Base-by-base conservation (phyloP, 2,888 invertebrate species). In the Mellilla xanthometata region DNA sequence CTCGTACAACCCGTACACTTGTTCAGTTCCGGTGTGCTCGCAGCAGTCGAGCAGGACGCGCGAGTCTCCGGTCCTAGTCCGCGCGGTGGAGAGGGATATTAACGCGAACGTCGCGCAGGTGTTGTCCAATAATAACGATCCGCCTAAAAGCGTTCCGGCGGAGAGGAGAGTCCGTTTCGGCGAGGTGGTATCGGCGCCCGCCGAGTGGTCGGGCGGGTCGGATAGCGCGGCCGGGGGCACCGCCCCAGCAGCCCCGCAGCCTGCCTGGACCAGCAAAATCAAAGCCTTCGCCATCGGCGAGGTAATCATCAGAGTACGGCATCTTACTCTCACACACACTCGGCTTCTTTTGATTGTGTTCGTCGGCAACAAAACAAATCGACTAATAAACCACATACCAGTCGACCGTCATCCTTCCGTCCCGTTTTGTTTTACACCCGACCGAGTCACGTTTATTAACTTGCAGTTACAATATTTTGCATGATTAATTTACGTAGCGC, bases 281-380 rank as follows among this genome's bases (percentile, higher is more conserved):
- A 88, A 87, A 89, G 76, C 88, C 85, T 87, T 87, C 73, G 88
- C 89, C 83, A 80, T 82, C 86, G 90, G 89, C 90, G 89, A 90
- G 90, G 90, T 90, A 90, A 88, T 72, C 79, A 83, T 76, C 66
- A 80, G 73, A 78, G 76, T 84, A 79, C 81, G 84, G 81, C 81
- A 82, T 78, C 74, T 73, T 70, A 76, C 71, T 78, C 83, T 73
- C 76, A 71, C 68, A 72, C 59, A 79, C 68, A 81, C 77, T 77
- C 78, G 67, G 86, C 86, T 87, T 87, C 68, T 87, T 88, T 77
- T 87, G 83, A 82, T 87, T 89, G 88, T 88, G 88, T 88, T 89
- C 82, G 88, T 88, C 85, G 84, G 75, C 79, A 79, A 76, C 67
- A 71, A 29, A 65, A 70, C 54, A 65, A 71, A 54, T 68, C 73